Base-by-base conservation (phyloP, 1,140 invertebrate genomes). In the Pseudomyrmex cubaensis region DNA sequence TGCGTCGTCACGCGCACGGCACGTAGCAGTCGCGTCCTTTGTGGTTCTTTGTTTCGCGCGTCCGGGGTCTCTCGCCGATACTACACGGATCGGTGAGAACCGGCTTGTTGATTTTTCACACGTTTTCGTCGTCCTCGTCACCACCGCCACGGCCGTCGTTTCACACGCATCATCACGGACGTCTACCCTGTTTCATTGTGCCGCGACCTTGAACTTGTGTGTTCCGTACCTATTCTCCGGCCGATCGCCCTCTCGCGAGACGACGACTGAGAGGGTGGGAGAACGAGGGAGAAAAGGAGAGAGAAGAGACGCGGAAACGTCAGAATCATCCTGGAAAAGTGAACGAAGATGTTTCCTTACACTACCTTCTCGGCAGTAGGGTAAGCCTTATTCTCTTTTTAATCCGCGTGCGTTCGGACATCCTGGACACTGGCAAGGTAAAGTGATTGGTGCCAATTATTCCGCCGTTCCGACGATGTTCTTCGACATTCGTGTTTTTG, bases 291-390 rank as follows among this genome's bases (percentile, higher is more conserved):
- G 17, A 56, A 10, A 10, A 46, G 22, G 59, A 15, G 46, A 13
- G 50, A 59, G 44, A 57, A 56, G 35, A 59, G 64, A 57, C 20
- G 50, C 22, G 25, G 12, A n/a, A 17, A 70, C 66, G 62, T 77
- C 46, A 46, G 52, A 50, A 80, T 35, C 35, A 7, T 70, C 75
- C 80, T 84, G 84, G 74, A 88, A 35, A 35, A 70, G 50, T 50
- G 25, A 82, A 87, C 87, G 61, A 86, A 77, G 78, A 94, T 94
- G 94, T 94, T 94, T 90, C 93, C 94, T 15, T 94, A 94, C 86
- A 92, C 94, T 9, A 93, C 93, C 35, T 94, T 94, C 72, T 93
- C 94, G 85, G 89, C 94, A 82, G 93, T 94, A 72, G 93, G 94
- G 94, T 94, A 94, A 94, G 94, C 35, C 13, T 44, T 20, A 73